These are phyloP conservation scores for Synchiropus splendidus DNA, from an alignment of 2,113 vertebrate species.

Conservation along the genomic window DNA sequence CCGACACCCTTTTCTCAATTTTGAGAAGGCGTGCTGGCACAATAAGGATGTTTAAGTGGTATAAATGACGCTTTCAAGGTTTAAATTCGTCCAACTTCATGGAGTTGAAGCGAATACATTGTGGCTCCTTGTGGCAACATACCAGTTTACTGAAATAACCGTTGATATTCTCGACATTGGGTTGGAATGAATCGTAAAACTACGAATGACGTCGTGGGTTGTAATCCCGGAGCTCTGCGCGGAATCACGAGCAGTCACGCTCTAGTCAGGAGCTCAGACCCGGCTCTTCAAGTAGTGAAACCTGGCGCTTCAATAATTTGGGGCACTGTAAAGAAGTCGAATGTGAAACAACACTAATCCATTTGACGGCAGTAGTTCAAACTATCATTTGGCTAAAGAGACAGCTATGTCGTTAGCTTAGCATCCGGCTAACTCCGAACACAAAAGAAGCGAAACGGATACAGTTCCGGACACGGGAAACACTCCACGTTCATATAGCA, in stretches of 20 bases:
- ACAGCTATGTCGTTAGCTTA: slow-evolving; percentile 27
- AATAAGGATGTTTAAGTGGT: too few species aligned
- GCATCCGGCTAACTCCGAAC: slow-evolving; percentile 27
- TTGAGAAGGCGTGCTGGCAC: too few species aligned
- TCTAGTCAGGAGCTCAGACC: slow-evolving; percentile 7
- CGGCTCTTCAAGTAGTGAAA: background rate
- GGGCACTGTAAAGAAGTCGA: background rate
- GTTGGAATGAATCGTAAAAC: too few species aligned
- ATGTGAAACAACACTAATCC: background rate
- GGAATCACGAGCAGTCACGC: slow-evolving; percentile 57
- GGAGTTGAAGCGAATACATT: too few species aligned
- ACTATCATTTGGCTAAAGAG: background rate
- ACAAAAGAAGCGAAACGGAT: slow-evolving; percentile 36
- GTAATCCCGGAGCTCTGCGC: slow-evolving; percentile 1
- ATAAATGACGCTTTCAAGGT: too few species aligned
- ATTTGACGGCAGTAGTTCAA: too few species aligned
- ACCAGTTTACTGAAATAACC: too few species aligned
- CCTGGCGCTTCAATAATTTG: too few species aligned
- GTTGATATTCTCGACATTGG: too few species aligned
- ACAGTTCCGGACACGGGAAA: background rate
- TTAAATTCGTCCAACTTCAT: too few species aligned
- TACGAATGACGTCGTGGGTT: background rate
- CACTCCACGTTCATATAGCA: accelerated
- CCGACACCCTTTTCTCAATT: too few species aligned
- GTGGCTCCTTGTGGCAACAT: too few species aligned